Conservation (phyloP, 2,113 vertebrate species). For the Tringa solitaria region DNA sequence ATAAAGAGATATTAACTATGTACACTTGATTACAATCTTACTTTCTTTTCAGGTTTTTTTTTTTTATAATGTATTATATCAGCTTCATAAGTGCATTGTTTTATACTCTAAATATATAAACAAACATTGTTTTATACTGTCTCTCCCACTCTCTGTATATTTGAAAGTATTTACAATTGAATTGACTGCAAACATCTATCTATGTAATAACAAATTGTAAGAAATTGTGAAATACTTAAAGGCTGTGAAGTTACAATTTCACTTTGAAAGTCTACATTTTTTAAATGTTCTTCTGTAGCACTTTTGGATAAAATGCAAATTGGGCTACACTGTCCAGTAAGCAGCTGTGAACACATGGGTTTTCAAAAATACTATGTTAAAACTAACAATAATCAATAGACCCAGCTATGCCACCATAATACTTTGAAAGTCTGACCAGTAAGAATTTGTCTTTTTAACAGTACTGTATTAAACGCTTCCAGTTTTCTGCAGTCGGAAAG, state of each 20-base stretch:
- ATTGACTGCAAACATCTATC: background rate
- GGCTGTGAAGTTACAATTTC: background rate
- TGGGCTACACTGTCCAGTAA: background rate
- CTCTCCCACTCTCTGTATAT: background rate
- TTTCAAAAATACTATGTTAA: background rate
- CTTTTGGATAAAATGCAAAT: background rate
- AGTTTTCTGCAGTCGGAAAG: background rate
- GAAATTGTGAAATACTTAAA: background rate
- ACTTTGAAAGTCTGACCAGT: background rate
- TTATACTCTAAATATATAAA: background rate
- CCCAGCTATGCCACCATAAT: background rate
- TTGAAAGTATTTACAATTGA: background rate
- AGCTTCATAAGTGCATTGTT: background rate
- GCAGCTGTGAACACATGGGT: background rate
- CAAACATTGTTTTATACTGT: background rate
- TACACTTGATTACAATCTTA: background rate
- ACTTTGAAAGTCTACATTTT: background rate
- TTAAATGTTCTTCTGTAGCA: background rate
- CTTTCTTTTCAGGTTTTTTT: background rate
- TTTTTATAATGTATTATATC: background rate
- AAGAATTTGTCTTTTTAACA: background rate
- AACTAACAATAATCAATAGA: background rate
- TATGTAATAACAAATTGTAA: background rate
- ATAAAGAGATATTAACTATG: background rate
- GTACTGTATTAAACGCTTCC: background rate